Evolutionary conservation across 2,888 invertebrate species (phyloP).

Genomic region (Torymus auratus): DNA sequence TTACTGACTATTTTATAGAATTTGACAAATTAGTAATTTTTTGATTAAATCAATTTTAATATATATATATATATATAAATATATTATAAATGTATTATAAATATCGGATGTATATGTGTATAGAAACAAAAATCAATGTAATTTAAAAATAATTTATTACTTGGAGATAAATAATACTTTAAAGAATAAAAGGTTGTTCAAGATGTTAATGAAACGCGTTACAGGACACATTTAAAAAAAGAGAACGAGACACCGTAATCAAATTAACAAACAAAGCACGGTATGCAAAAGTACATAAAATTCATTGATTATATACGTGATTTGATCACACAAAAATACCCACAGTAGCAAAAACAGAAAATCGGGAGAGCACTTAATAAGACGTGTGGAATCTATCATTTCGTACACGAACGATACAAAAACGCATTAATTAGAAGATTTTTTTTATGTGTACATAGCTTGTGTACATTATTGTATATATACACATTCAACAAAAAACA

Average conservation of each 20-base stretch:
- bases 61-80: constrained; percentile 63
- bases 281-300: constrained; percentile 31
- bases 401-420: not conserved
- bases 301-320: constrained; percentile 30
- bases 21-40: constrained; percentile 64
- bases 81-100: constrained; percentile 60
- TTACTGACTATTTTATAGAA: constrained; percentile 59
- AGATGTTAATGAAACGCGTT: constrained; percentile 66
- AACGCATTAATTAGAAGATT: constrained; percentile 43
- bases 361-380: not conserved
- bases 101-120: constrained; percentile 66
- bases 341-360: not conserved
- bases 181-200: constrained; percentile 69
- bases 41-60: constrained; percentile 56
- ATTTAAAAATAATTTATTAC: constrained; percentile 68
- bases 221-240: constrained; percentile 27
- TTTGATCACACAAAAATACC: constrained; percentile 14
- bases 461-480: constrained; percentile 72
- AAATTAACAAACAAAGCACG: constrained; percentile 26
- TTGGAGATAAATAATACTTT: constrained; percentile 61
- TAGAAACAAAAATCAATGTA: constrained; percentile 69
- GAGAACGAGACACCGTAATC: constrained; percentile 8
- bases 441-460: constrained; percentile 68
- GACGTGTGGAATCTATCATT: not conserved
- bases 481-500: constrained; percentile 63